Percentiles rank a stretch among this genome's conserved stretches.
phyloP scores from a whole-genome alignment of 2,888 invertebrate genomes.

The Sepiola atlantica region DNA sequence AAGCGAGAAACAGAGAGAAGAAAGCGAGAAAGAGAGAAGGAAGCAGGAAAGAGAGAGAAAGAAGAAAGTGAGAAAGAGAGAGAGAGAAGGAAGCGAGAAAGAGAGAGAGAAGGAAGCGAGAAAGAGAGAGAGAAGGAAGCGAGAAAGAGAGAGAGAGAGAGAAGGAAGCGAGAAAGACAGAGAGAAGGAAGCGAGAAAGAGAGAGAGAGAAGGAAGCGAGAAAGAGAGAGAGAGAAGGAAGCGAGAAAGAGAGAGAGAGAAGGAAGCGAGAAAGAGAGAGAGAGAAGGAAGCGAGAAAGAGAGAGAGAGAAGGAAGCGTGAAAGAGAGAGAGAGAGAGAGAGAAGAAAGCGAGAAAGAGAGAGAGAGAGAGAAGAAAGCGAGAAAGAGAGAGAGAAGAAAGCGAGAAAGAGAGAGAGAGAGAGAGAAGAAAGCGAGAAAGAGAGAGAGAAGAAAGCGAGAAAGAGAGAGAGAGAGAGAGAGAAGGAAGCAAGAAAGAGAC shows the following conservation, averaged over 20 bases:
- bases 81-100: neutral
- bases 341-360: too few relatives aligned
- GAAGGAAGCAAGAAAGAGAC: neutral
- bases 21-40: too few relatives aligned
- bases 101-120: neutral
- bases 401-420: neutral
- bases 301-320: neutral
- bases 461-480: neutral
- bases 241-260: neutral
- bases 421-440: neutral
- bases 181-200: neutral
- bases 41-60: too few relatives aligned
- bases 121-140: neutral
- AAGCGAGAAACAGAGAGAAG: too few relatives aligned
- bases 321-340: neutral
- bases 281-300: neutral
- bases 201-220: neutral
- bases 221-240: neutral
- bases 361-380: too few relatives aligned
- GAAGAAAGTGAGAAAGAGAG: neutral
- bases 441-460: neutral
- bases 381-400: too few relatives aligned
- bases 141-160: neutral
- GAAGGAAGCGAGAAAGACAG: neutral
- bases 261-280: neutral